Percentiles rank a stretch among this genome's conserved stretches.
Evolutionary conservation across 2,888 invertebrate genomes (phyloP).

Genomic region (Ophion obscuratus): DNA sequence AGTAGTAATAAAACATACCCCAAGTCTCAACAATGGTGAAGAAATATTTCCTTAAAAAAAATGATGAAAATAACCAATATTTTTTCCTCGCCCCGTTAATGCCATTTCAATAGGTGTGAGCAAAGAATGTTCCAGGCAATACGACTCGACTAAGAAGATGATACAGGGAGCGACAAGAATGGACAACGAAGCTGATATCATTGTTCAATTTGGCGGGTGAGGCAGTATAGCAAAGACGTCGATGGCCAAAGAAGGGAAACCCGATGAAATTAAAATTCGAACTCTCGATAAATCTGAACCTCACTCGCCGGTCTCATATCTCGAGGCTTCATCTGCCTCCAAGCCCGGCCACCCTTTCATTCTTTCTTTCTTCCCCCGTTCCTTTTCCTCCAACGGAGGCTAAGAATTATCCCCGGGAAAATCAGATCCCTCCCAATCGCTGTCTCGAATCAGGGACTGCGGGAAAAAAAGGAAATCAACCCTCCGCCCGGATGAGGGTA

Average conservation of each 20-base stretch:
- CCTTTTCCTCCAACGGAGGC: constrained; percentile 1
- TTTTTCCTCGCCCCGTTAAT: too few relatives aligned
- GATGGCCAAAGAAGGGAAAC: constrained; percentile 10
- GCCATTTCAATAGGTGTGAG: too few relatives aligned
- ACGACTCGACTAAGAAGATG: background rate
- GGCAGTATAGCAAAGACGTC: background rate
- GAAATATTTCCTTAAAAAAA: too few relatives aligned
- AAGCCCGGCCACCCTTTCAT: constrained; percentile 22
- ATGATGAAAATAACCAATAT: too few relatives aligned
- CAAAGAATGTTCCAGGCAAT: background rate
- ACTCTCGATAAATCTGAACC: constrained; percentile 51
- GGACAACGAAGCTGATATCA: background rate
- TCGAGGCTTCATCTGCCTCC: constrained; percentile 28
- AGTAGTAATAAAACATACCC: too few relatives aligned
- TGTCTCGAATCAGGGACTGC: constrained; percentile 15
- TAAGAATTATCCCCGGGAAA: background rate
- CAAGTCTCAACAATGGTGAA: too few relatives aligned
- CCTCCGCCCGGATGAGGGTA: background rate
- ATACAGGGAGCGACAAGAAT: background rate
- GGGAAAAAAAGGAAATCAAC: constrained; percentile 22
- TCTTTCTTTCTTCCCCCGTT: background rate
- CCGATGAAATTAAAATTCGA: constrained; percentile 53
- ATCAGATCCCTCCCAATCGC: constrained; percentile 27
- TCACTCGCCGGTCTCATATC: constrained; percentile 20
- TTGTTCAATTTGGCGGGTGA: background rate